Evolutionary conservation across 1,140 invertebrate genomes (phyloP).

Genomic region (Carposina sasakii): DNA sequence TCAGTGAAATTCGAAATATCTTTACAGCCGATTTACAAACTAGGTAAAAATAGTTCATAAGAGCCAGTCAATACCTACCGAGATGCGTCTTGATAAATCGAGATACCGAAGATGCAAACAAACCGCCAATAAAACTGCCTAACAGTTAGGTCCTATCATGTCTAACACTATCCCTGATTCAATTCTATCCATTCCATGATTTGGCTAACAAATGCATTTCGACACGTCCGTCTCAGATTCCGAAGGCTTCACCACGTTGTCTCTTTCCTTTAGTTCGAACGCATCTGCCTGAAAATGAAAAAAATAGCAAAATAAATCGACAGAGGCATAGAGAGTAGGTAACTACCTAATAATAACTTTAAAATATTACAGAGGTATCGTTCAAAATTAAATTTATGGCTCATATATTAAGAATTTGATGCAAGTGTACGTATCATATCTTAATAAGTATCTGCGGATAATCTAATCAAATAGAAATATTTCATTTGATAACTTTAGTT

Average conservation of each 20-base stretch:
- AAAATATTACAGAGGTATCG: too few species aligned
- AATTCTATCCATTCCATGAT: conserved; percentile 9
- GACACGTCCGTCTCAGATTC: conserved; percentile 64
- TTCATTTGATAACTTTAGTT: too few species aligned
- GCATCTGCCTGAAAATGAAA: conserved; percentile 58
- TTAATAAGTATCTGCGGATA: too few species aligned
- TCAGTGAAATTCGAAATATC: too few species aligned
- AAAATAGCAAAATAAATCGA: too few species aligned
- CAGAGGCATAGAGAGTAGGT: too few species aligned
- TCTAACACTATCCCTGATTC: too few species aligned
- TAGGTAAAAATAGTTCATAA: neutral
- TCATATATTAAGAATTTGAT: too few species aligned
- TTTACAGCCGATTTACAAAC: neutral
- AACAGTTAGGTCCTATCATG: neutral
- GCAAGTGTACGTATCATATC: too few species aligned
- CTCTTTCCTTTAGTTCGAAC: conserved; percentile 62
- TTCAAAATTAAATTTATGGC: too few species aligned
- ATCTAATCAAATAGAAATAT: too few species aligned
- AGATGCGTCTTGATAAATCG: neutral
- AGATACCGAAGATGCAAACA: neutral
- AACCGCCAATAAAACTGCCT: neutral
- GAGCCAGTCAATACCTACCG: neutral
- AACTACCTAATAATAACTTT: too few species aligned
- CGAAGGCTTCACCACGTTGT: conserved; percentile 61
- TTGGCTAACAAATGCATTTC: conserved; percentile 61